These are phyloP conservation scores for Scaptomyza flava DNA, from an alignment of 2,888 invertebrate species.

Conservation along the genomic window DNA sequence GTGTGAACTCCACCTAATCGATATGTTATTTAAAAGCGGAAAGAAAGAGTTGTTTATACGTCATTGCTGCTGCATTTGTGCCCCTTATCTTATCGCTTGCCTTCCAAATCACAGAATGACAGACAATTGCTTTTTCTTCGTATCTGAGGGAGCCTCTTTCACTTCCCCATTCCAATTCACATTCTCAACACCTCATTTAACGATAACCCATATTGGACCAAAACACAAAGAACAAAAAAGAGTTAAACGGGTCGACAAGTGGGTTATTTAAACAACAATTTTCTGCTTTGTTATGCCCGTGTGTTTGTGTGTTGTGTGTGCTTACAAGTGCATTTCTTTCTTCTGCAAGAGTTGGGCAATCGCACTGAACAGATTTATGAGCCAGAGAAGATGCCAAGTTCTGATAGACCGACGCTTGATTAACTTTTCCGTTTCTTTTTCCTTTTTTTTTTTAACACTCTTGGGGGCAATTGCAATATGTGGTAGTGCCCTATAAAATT, in stretches of 20 bases:
- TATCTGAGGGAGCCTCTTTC: conserved; percentile 26
- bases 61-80: conserved; percentile 37
- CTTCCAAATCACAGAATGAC: conserved; percentile 63
- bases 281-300: conserved; percentile 12
- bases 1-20: conserved; percentile 37
- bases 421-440: conserved; percentile 34
- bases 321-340: conserved; percentile 69
- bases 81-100: conserved; percentile 66
- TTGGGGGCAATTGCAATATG: conserved; percentile 23
- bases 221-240: conserved; percentile 2
- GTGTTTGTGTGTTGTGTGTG: conserved; percentile 8
- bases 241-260: conserved; percentile 50
- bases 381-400: conserved; percentile 46
- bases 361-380: conserved; percentile 54
- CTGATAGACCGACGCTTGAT: conserved; percentile 47
- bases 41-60: conserved; percentile 54
- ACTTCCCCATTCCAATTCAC: conserved; percentile 35
- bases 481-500: conserved; percentile 9
- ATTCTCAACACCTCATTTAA: conserved; percentile 52
- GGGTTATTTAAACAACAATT: conserved; percentile 68
- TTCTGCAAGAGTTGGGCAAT: conserved; percentile 26
- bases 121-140: conserved; percentile 59
- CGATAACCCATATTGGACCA: conserved; percentile 66
- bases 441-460: conserved; percentile 5
- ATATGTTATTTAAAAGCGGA: conserved; percentile 36